Evolutionary conservation across 2,888 invertebrate genomes (phyloP).

Genomic region (Carpatolechia fugitivella): DNA sequence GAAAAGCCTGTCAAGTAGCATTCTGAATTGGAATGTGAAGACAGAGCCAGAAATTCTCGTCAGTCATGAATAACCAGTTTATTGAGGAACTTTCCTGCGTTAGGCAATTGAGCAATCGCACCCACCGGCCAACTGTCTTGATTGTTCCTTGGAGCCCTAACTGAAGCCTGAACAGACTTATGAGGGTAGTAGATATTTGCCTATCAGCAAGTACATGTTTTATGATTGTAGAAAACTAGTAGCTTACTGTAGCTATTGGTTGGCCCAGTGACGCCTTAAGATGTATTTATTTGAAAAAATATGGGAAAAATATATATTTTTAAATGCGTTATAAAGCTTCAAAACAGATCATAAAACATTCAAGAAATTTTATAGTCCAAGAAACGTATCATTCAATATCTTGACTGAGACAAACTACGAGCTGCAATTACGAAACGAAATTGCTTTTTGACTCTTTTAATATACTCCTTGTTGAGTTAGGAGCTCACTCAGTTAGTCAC

Average conservation of each 20-base stretch:
- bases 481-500: conserved; percentile 53
- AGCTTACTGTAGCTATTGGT: background rate
- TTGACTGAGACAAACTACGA: background rate
- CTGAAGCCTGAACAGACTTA: conserved; percentile 15
- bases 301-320: background rate
- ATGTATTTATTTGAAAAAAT: background rate
- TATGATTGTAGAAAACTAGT: conserved; percentile 2
- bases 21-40: background rate
- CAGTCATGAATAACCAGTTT: conserved; percentile 10
- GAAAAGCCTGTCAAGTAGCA: background rate
- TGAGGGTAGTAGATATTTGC: conserved; percentile 15
- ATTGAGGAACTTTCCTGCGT: background rate
- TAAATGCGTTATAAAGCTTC: background rate
- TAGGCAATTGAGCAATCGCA: conserved; percentile 55
- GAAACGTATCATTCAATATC: background rate
- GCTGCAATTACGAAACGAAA: conserved; percentile 31
- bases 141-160: conserved; percentile 51
- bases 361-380: background rate
- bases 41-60: conserved; percentile 4
- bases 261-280: background rate
- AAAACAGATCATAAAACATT: too few relatives aligned
- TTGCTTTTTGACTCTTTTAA: conserved; percentile 38
- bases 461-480: conserved; percentile 29
- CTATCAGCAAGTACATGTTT: conserved; percentile 10
- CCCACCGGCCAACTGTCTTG: conserved; percentile 43